Conservation (phyloP, 1,140 invertebrate species). For the Ips nitidus region DNA sequence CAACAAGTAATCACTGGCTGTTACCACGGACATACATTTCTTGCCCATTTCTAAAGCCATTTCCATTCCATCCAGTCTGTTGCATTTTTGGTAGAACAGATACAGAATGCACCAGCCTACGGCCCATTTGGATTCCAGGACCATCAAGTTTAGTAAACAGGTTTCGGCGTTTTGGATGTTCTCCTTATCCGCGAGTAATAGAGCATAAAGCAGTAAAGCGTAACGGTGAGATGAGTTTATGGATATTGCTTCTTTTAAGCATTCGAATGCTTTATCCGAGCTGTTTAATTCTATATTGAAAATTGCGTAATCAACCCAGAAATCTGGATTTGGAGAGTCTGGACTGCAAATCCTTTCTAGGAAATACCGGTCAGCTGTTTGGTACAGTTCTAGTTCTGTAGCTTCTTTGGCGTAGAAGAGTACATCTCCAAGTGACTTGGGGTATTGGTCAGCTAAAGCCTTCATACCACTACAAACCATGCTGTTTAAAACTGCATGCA, state of each 20-base stretch:
- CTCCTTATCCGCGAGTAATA: slow-evolving; percentile 39
- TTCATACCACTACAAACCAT: slow-evolving; percentile 25
- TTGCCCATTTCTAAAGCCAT: slow-evolving; percentile 43
- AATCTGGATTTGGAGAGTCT: slow-evolving; percentile 31
- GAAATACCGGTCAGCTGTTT: slow-evolving; percentile 42
- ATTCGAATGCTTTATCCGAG: slow-evolving; percentile 41
- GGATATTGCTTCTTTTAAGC: slow-evolving; percentile 40
- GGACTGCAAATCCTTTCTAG: slow-evolving; percentile 28
- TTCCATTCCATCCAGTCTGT: slow-evolving; percentile 42
- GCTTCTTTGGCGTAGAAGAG: slow-evolving; percentile 45
- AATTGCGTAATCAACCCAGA: slow-evolving; percentile 46
- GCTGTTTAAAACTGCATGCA: slow-evolving; percentile 42
- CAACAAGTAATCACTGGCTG: slow-evolving; percentile 34
- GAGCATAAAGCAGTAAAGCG: slow-evolving; percentile 37
- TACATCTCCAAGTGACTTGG: not conserved
- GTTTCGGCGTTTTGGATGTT: slow-evolving; percentile 43
- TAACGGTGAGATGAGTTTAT: slow-evolving; percentile 39
- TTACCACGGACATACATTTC: slow-evolving; percentile 33
- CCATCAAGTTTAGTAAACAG: slow-evolving; percentile 42
- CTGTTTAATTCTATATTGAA: slow-evolving; percentile 40
- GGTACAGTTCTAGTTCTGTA: slow-evolving; percentile 31
- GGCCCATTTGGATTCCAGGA: slow-evolving; percentile 38
- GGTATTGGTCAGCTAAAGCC: not conserved
- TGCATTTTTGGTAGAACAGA: slow-evolving; percentile 41
- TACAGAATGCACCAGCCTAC: slow-evolving; percentile 45